phyloP scores from a whole-genome alignment of 2,888 invertebrate species.

The Zygogramma bicolorata region DNA sequence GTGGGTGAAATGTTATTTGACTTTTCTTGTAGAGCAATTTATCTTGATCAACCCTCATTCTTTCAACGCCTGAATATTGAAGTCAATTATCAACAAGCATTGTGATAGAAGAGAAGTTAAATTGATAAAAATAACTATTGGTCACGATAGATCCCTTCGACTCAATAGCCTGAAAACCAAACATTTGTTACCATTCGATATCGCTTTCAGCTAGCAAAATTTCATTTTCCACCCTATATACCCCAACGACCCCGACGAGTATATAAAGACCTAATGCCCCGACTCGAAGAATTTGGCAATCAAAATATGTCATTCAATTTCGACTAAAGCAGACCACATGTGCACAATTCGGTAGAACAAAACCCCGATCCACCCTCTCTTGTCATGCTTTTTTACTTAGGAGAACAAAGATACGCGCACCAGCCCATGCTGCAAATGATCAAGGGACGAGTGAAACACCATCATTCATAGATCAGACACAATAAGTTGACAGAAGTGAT shows the following conservation, averaged over 20 bases:
- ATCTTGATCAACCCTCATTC: too few relatives aligned
- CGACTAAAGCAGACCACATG: slow-evolving; percentile 49
- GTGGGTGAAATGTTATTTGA: too few relatives aligned
- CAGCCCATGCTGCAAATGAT: slow-evolving; percentile 61
- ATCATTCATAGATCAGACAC: slow-evolving; percentile 51
- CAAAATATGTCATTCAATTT: slow-evolving; percentile 46
- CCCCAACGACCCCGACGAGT: background rate
- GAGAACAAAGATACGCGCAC: slow-evolving; percentile 55
- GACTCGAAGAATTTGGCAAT: slow-evolving; percentile 31
- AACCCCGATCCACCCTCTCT: slow-evolving; percentile 44
- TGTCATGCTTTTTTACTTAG: slow-evolving; percentile 48
- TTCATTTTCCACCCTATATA: background rate
- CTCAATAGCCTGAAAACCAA: too few relatives aligned
- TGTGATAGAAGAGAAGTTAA: too few relatives aligned
- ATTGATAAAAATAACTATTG: too few relatives aligned
- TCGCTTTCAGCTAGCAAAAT: too few relatives aligned
- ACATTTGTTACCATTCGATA: too few relatives aligned
- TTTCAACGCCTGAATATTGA: too few relatives aligned
- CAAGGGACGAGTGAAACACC: slow-evolving; percentile 59
- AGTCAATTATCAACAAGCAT: too few relatives aligned
- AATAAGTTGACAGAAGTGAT: slow-evolving; percentile 45
- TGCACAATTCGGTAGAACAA: slow-evolving; percentile 48
- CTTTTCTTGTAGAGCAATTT: too few relatives aligned
- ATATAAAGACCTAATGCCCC: background rate
- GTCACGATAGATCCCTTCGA: too few relatives aligned